These are phyloP conservation scores for Antedon bifida DNA, from an alignment of 35 echinoderm and acorn worm genomes.

Conservation along the genomic window DNA sequence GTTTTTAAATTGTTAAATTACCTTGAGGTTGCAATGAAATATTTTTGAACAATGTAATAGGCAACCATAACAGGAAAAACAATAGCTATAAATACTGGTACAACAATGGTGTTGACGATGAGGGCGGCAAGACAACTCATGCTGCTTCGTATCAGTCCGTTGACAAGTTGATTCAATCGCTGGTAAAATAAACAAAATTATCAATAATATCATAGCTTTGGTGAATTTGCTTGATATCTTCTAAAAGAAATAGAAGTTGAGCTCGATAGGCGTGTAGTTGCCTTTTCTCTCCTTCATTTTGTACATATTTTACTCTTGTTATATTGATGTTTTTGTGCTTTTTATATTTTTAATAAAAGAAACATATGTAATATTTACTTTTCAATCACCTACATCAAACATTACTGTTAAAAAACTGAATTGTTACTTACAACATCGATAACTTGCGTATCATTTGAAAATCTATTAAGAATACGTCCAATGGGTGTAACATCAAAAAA, in stretches of 20 bases:
- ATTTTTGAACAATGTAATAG: conserved; percentile 40
- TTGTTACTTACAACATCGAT: conserved; percentile 31
- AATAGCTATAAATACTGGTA: conserved; percentile 27
- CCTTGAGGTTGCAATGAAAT: conserved; percentile 63
- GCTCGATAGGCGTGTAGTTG: too few species aligned
- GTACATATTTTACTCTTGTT: too few species aligned
- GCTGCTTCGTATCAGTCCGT: conserved; percentile 17
- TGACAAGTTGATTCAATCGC: conserved; percentile 27
- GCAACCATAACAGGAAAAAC: conserved; percentile 20
- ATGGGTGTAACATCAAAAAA: conserved; percentile 55
- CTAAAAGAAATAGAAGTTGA: too few species aligned
- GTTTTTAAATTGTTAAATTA: not conserved
- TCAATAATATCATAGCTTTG: not conserved
- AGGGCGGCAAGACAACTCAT: conserved; percentile 12
- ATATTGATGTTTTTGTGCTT: too few species aligned
- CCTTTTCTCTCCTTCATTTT: too few species aligned
- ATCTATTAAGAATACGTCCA: conserved; percentile 49
- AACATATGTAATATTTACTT: too few species aligned
- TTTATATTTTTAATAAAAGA: too few species aligned
- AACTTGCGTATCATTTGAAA: conserved; percentile 34
- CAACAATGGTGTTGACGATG: conserved; percentile 38
- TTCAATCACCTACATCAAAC: too few species aligned
- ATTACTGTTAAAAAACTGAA: not conserved
- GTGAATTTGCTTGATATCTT: too few species aligned
- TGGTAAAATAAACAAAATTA: not conserved